Conservation (phyloP, 2,113 vertebrate genomes). For the Trinectes maculatus region DNA sequence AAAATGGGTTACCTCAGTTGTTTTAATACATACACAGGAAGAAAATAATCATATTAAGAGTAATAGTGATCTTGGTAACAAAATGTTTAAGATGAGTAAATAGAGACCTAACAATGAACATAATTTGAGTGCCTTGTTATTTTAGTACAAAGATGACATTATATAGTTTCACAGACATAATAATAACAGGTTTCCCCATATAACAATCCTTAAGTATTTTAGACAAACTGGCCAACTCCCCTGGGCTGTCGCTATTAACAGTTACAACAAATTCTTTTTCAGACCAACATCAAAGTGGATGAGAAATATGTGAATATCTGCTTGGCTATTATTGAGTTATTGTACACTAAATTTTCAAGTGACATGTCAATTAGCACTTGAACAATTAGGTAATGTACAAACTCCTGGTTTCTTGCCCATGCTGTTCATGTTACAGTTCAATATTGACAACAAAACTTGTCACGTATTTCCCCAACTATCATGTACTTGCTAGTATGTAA, state of each 20-base stretch:
- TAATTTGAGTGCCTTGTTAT: not conserved
- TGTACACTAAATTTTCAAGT: too few relatives aligned
- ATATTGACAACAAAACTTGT: not conserved
- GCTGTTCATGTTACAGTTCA: not conserved
- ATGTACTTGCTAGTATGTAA: conserved; percentile 3
- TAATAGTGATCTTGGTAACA: not conserved
- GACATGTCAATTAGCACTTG: too few relatives aligned
- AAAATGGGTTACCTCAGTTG: conserved; percentile 74
- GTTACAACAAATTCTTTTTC: too few relatives aligned
- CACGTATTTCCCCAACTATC: not conserved
- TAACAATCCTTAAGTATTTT: not conserved
- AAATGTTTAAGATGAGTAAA: not conserved
- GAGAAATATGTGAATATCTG: too few relatives aligned
- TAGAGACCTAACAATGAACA: not conserved
- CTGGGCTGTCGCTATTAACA: too few relatives aligned
- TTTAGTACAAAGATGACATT: not conserved
- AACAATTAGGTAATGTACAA: too few relatives aligned
- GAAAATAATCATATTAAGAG: not conserved
- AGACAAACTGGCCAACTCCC: too few relatives aligned
- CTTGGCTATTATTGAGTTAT: too few relatives aligned
- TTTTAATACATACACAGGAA: conserved; percentile 49
- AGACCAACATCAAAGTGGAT: too few relatives aligned
- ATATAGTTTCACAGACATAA: not conserved
- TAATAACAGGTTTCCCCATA: not conserved
- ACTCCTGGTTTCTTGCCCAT: not conserved